Base-by-base conservation (phyloP, 1,140 invertebrate species). In the Neodiprion pinetum region DNA sequence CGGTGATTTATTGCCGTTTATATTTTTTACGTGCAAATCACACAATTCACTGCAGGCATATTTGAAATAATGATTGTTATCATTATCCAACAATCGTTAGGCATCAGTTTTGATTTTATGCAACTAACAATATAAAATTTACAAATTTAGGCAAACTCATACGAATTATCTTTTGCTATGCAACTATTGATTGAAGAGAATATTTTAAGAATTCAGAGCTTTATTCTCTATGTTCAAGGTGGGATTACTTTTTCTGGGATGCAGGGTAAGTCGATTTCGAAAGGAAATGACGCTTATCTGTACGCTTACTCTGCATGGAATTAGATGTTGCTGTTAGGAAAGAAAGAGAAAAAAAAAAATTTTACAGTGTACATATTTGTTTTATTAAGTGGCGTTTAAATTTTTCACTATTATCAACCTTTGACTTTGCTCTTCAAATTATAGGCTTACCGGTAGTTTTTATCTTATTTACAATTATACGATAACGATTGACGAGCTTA, bases 181-280 rank as follows among this genome's bases (percentile, higher is more conserved):
- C 12, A 17, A 14, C 17, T 21, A 14, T 3, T 65, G 12, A 14
- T 1, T 65, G 61, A 65, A 14, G 7, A 14, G 17, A 14, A 14
- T 65, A 65, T 65, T 7, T 65, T 14, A 17, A 65, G 61, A 65
- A 65, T 65, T 14, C 17, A 17, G 12, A 17, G 12, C 12, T 7
- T 65, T 65, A 14, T 21, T 65, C 61, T 65, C 12, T 65, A 40
- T 40, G 28, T 65, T 65, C 7, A 65, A 65, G 61, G 61, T 65
- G 61, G 61, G 61, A 17, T 65, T 65, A 65, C 61, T 65, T 65
- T 65, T 65, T 65, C 61, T 14, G 61, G 61, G 17, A 14, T 65
- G 12, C 61, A 65, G 61, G 61, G 61, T 65, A 65, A 65, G 61
- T 65, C 28, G 28, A 40, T 65, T 65, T 14, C 61, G 12, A 14